phyloP scores from a whole-genome alignment of 2,113 vertebrate genomes.

The Cacatua alba region DNA sequence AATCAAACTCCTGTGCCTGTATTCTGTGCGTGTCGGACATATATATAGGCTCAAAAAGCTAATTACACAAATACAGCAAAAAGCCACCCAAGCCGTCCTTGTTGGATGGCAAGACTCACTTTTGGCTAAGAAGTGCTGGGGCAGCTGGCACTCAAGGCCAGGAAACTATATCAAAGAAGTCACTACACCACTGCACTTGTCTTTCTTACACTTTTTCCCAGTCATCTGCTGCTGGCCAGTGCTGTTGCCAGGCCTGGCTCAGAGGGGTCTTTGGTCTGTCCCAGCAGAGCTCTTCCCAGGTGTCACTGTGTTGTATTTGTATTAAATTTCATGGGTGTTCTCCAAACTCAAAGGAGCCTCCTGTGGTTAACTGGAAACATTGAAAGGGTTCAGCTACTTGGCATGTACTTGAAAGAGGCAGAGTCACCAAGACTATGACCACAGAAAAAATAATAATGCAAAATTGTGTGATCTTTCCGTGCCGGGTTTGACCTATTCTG shows the following conservation, averaged over 20 bases:
- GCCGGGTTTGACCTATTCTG: neutral
- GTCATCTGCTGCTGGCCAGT: neutral
- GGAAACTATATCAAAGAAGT: neutral
- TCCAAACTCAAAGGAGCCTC: neutral
- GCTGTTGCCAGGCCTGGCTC: neutral
- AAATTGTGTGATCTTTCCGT: neutral
- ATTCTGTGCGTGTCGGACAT: neutral
- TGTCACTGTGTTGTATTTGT: accelerated
- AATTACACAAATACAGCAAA: neutral
- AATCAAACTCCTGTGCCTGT: neutral
- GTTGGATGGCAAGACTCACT: neutral
- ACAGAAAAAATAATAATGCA: neutral
- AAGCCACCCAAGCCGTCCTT: neutral
- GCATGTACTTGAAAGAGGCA: neutral
- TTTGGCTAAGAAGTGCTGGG: neutral
- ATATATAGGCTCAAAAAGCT: neutral
- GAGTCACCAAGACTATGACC: neutral
- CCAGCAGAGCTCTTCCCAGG: neutral
- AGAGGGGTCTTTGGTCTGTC: neutral
- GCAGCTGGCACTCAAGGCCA: neutral
- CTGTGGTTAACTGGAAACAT: neutral
- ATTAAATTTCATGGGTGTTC: neutral
- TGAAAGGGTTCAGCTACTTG: neutral
- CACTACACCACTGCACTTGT: neutral
- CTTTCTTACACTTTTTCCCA: neutral